Evolutionary conservation across 2,113 vertebrate genomes (phyloP), one percentile per base, ranked within the genome.

Genomic region (Pipra filicauda): DNA sequence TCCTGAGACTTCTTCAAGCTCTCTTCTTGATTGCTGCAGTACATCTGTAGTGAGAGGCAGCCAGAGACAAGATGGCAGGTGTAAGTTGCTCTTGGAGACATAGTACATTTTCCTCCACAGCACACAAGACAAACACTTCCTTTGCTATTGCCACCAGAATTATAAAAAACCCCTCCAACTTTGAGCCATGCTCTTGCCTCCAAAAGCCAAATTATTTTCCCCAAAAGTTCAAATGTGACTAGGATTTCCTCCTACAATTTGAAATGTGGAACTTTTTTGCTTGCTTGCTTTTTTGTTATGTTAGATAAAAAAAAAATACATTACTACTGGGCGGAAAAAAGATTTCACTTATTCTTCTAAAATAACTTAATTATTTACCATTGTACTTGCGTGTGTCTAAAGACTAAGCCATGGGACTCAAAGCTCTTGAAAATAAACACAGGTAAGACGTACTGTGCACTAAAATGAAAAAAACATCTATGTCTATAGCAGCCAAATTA

Each of bases 11-110:
- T 91, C 90, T 93, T 90, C 81, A 91, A 72, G 82, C 92, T 88
- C 85, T 94, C 72, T 88, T 91, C 78, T 95, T 95, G 67, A 88
- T 96, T 96, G 92, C 85, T 88, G 69, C 92, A 67, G 85, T 92
- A 94, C 93, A 93, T 95, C 92, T 96, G 88, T 83, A 95, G 39
- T 44, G 76, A 88, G 92, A 95, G 76, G 71, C 90, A 91, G 87
- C 57, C 92, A 93, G 88, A 84, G 75, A 96, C 72, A 92, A 96
- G 65, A 91, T 84, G 93, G 89, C 89, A 96, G 92, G 76, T 93
- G 76, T 89, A 91, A 87, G 89, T 62, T 91, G 73, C 59, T 92
- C 44, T 78, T 89, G 77, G 64, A 93, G 54, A 85, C 70, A 59
- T 43, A 83, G 55, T 65, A 74, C 17, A 17, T 81, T 94, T 88